Evolutionary conservation across 2,113 vertebrate species (phyloP).

Genomic region (Amia ocellicauda): DNA sequence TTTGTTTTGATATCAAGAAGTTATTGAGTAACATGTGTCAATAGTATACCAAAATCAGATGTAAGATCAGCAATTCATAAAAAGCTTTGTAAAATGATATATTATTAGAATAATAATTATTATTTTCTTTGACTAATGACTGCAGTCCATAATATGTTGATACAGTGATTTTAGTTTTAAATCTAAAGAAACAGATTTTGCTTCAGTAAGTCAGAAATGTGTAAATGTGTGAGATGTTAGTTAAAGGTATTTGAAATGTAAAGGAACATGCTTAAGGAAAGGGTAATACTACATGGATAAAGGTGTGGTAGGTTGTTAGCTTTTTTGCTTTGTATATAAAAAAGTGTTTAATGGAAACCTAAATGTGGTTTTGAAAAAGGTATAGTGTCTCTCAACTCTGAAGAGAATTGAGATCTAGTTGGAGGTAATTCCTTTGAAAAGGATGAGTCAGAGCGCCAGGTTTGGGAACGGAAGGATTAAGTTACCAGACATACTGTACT

Average conservation of each 20-base stretch:
- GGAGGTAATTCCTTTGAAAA: not conserved
- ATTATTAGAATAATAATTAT: conserved; percentile 46
- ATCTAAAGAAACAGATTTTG: conserved; percentile 51
- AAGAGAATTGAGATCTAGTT: not conserved
- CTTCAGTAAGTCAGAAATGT: conserved; percentile 46
- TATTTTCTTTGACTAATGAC: conserved; percentile 53
- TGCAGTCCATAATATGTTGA: conserved; percentile 61
- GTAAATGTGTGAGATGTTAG: conserved; percentile 47
- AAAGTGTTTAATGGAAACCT: not conserved
- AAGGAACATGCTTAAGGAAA: not conserved
- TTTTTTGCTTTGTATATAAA: not conserved
- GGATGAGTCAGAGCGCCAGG: not conserved
- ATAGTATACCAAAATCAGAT: conserved; percentile 61
- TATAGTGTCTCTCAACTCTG: not conserved
- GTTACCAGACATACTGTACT: not conserved
- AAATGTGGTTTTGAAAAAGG: not conserved
- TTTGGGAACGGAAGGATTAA: not conserved
- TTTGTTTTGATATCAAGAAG: no score
- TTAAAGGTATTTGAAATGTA: not conserved
- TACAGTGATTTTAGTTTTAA: conserved; percentile 45
- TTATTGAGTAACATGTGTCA: conserved; percentile 59
- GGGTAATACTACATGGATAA: no score
- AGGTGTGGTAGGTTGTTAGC: not conserved
- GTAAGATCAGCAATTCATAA: conserved; percentile 57
- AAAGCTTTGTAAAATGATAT: conserved; percentile 50